These are phyloP conservation scores for Prinia subflava DNA, from an alignment of 2,113 vertebrate genomes.

Conservation along the genomic window DNA sequence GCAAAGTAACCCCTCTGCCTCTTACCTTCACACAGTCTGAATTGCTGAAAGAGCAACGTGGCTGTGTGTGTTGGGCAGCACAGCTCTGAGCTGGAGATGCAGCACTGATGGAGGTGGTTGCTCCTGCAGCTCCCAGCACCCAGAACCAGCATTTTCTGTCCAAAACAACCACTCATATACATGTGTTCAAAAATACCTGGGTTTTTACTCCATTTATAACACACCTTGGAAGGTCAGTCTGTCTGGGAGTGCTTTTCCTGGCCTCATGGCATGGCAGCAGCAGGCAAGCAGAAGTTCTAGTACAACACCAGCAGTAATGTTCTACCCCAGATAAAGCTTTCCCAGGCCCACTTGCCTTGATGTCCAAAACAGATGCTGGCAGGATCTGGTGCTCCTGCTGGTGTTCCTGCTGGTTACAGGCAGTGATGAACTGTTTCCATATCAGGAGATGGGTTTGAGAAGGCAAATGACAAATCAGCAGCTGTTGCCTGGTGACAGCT, in stretches of 20 bases:
- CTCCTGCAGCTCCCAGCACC: neutral
- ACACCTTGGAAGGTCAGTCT: neutral
- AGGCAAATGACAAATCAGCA: neutral
- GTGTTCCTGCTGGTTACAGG: neutral
- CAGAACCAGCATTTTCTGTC: neutral
- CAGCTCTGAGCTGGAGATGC: neutral
- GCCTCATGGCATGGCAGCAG: rapidly evolving
- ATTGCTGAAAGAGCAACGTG: neutral
- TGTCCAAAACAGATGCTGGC: neutral
- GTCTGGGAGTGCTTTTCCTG: neutral
- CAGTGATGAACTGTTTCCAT: neutral
- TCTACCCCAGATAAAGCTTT: neutral
- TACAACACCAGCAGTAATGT: neutral
- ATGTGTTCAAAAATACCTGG: neutral
- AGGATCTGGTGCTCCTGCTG: neutral
- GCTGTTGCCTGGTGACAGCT: rapidly evolving
- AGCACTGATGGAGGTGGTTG: neutral
- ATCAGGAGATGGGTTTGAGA: neutral
- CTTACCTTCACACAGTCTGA: neutral
- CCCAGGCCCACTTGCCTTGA: neutral
- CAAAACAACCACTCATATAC: neutral
- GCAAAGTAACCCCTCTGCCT: neutral
- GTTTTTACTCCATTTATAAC: neutral
- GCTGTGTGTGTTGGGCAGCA: rapidly evolving
- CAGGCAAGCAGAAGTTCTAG: neutral